Percentiles rank a stretch among this genome's conserved stretches.
Conservation (phyloP, 2,113 vertebrate genomes). For the Mesitornis unicolor region DNA sequence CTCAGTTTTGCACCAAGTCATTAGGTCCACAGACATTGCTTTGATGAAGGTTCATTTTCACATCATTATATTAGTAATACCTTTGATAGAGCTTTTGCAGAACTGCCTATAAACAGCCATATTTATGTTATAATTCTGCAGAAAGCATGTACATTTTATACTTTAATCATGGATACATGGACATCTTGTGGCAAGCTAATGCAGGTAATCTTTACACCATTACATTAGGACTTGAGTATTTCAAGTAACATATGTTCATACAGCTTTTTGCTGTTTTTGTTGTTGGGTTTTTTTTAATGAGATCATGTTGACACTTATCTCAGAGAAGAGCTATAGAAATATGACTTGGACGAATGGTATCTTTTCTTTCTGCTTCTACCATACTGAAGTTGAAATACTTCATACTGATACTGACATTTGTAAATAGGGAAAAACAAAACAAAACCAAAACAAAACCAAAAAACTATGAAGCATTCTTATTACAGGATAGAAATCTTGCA, state of each 20-base stretch:
- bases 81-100: neutral
- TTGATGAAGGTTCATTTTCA: neutral
- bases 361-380: neutral
- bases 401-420: no score
- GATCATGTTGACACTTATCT: neutral
- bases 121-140: neutral
- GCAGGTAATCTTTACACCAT: neutral
- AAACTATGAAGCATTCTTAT: neutral
- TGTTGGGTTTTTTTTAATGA: neutral
- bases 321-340: neutral
- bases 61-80: neutral
- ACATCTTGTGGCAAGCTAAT: constrained; percentile 10
- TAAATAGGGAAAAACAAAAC: no score
- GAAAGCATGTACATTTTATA: neutral
- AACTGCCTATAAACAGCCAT: neutral
- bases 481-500: neutral
- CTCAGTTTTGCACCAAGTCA: neutral
- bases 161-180: neutral
- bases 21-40: neutral
- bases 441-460: no score
- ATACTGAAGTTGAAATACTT: no score
- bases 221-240: neutral
- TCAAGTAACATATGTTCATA: neutral
- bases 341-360: neutral
- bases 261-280: neutral